Percentiles rank a stretch among this genome's conserved stretches.
phyloP scores from a whole-genome alignment of 2,888 invertebrate species.

The Coleophora deauratella region DNA sequence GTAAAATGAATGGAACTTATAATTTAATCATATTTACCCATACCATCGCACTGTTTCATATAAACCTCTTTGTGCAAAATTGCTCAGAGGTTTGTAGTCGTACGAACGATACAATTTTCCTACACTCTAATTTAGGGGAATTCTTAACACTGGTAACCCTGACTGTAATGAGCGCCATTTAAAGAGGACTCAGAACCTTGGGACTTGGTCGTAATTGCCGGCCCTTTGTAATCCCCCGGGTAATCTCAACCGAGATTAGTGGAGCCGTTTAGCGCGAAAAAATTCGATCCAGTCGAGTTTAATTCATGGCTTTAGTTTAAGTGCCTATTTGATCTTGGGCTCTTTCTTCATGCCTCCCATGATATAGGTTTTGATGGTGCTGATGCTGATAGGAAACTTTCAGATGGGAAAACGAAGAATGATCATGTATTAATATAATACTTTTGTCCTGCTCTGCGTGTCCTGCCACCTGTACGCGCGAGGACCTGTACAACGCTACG shows the following conservation, averaged over 20 bases:
- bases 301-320: conserved; percentile 6
- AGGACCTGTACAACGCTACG: too few species aligned
- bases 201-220: conserved; percentile 29
- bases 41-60: too few species aligned
- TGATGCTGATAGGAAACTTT: too few species aligned
- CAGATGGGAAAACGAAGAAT: too few species aligned
- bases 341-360: conserved; percentile 1
- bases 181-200: conserved; percentile 24
- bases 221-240: conserved; percentile 35
- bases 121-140: background rate
- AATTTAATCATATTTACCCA: too few species aligned
- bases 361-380: background rate
- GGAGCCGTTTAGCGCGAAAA: conserved; percentile 30
- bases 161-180: conserved; percentile 34
- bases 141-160: conserved; percentile 6
- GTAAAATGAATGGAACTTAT: too few species aligned
- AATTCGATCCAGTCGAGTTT: conserved; percentile 19
- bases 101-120: too few species aligned
- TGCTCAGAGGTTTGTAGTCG: too few species aligned
- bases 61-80: too few species aligned
- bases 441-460: too few species aligned
- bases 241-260: conserved; percentile 41
- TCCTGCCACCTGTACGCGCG: too few species aligned
- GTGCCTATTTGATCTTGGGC: conserved; percentile 1
- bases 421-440: too few species aligned